Base-by-base conservation (phyloP, 2,888 invertebrate genomes). In the Arrhopalites spinosus region DNA sequence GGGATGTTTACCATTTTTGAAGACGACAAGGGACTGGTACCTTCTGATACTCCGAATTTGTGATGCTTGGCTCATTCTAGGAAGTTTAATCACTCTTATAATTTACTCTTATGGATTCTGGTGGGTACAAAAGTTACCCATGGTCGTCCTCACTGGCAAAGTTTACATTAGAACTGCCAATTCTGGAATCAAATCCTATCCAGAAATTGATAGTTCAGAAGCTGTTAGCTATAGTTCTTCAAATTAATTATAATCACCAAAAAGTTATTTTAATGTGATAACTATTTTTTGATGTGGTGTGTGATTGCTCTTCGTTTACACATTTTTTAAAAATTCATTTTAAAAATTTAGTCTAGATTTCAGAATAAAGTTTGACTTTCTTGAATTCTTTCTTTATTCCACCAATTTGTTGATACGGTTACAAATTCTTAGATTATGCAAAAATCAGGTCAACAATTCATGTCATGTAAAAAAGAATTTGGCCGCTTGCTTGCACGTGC, bases 171-270 rank as follows among this genome's bases (percentile, higher is more conserved):
- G 47, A 23, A 25, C 23, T 5, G 20, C 11, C 13, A 1, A 47
- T 1, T 13, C 23, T 47, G n/a, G 11, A 13, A 15, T 47, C 23
- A 68, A 68, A 47, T 15, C 47, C 1, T 68, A 25, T 23, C 47
- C 68, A 47, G 68, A 68, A 20, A 68, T 68, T 25, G 47, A 47
- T 25, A n/a, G n/a, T 27, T 30, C 30, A 45, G 68, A 68, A 23
- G 45, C 47, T 1, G 13, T 68, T 8, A 68, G 68, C 27, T 17
- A n/a, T 47, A 68, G 47, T 13, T 68, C 68, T 2, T 68, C 68
- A 13, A 11, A 45, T 20, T 67, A 30, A 67, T n/a, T 11, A 36
- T 36, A 7, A 36, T 11, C 36, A 36, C 11, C 36, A 7, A 11
- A 36, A 11, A 36, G 11, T 7, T 36, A 36, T 36, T 36, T 36